These are phyloP conservation scores for Drosophila limbata DNA, from an alignment of 2,888 invertebrate species.

Conservation along the genomic window DNA sequence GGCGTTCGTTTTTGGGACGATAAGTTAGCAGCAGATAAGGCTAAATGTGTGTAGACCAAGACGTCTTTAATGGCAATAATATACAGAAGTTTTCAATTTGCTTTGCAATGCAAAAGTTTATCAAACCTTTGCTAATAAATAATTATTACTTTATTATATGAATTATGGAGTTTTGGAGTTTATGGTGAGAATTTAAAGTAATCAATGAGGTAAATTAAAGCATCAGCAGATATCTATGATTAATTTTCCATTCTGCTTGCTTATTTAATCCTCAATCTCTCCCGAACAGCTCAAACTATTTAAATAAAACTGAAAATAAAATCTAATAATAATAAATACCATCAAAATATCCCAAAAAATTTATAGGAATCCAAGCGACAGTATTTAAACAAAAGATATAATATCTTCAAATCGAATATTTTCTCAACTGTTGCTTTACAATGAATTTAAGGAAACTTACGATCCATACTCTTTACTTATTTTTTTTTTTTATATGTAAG, in stretches of 20 bases:
- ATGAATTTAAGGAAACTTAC: not conserved
- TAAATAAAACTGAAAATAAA: too few relatives aligned
- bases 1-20: constrained; percentile 20
- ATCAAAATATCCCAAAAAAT: not conserved
- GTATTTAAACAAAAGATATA: not conserved
- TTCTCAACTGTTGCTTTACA: not conserved
- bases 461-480: not conserved
- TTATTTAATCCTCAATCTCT: too few relatives aligned
- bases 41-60: constrained; percentile 20
- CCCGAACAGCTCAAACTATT: too few relatives aligned
- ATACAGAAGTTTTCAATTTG: constrained; percentile 37
- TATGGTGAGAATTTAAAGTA: not conserved
- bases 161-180: not conserved
- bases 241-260: not conserved
- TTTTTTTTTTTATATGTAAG: not conserved
- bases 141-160: constrained; percentile 21
- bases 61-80: constrained; percentile 32
- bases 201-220: not conserved
- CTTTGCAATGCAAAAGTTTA: constrained; percentile 12
- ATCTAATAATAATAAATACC: too few relatives aligned
- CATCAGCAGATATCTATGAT: not conserved
- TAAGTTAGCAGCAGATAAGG: constrained; percentile 11
- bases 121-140: constrained; percentile 19
- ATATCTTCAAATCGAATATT: not conserved
- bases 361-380: not conserved